These are phyloP conservation scores for Clivina fossor DNA, from an alignment of 2,888 invertebrate genomes.

Conservation along the genomic window DNA sequence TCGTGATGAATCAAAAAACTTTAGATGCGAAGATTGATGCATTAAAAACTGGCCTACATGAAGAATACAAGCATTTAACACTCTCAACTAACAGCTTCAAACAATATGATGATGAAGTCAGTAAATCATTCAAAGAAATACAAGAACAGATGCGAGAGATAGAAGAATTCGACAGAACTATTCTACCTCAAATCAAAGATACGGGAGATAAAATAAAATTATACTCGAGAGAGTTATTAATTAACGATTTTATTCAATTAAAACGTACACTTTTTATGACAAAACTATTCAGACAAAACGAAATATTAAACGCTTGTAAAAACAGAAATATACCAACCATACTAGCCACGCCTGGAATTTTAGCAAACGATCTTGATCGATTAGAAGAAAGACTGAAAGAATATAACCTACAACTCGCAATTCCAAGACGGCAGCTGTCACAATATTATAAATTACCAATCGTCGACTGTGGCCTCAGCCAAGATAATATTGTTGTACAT, in stretches of 20 bases:
- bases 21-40: neutral
- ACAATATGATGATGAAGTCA: neutral
- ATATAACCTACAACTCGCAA: slow-evolving; percentile 1
- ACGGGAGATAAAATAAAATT: neutral
- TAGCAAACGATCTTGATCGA: neutral
- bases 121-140: neutral
- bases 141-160: neutral
- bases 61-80: neutral
- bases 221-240: neutral
- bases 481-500: neutral
- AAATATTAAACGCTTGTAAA: slow-evolving; percentile 6
- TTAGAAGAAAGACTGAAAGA: neutral
- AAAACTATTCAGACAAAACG: slow-evolving; percentile 1
- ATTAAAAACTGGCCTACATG: slow-evolving; percentile 7
- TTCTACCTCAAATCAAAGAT: neutral
- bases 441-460: slow-evolving; percentile 27
- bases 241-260: neutral
- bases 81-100: neutral
- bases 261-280: neutral
- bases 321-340: neutral
- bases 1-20: slow-evolving; percentile 8
- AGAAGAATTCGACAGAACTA: neutral
- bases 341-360: neutral
- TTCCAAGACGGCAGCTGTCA: slow-evolving; percentile 1
- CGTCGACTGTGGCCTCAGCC: slow-evolving; percentile 10